phyloP scores from a whole-genome alignment of 2,888 invertebrate species.

The Geophilus truncorum region DNA sequence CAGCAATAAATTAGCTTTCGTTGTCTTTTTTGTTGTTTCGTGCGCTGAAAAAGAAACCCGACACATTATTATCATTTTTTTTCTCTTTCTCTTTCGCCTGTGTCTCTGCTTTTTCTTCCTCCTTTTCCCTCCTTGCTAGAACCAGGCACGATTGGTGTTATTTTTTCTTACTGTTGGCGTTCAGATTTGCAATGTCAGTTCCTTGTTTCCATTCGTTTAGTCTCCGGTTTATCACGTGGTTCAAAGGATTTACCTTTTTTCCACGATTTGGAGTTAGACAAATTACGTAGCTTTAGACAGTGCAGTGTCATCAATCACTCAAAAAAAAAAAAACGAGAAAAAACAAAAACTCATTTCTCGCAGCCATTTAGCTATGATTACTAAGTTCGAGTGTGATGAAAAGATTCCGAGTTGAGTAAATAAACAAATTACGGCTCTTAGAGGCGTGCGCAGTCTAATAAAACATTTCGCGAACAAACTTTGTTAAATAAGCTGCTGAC shows the following conservation, averaged over 20 bases:
- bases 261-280: background rate
- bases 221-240: conserved; percentile 15
- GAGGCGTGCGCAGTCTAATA: no score
- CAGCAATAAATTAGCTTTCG: background rate
- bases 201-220: conserved; percentile 16
- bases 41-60: conserved; percentile 5
- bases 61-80: background rate
- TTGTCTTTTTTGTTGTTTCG: background rate
- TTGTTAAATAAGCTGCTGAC: background rate
- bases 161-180: conserved; percentile 8
- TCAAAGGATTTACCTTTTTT: conserved; percentile 13
- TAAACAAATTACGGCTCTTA: background rate
- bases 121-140: background rate
- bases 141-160: background rate
- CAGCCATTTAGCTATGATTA: background rate
- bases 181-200: conserved; percentile 17
- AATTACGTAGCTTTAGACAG: conserved; percentile 2
- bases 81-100: background rate
- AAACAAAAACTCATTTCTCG: background rate
- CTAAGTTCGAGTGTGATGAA: background rate
- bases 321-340: no score
- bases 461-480: background rate
- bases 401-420: background rate
- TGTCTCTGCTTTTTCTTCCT: no score
- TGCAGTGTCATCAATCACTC: background rate